Evolutionary conservation across 2,113 vertebrate genomes (phyloP).

Genomic region (Polypterus senegalus): DNA sequence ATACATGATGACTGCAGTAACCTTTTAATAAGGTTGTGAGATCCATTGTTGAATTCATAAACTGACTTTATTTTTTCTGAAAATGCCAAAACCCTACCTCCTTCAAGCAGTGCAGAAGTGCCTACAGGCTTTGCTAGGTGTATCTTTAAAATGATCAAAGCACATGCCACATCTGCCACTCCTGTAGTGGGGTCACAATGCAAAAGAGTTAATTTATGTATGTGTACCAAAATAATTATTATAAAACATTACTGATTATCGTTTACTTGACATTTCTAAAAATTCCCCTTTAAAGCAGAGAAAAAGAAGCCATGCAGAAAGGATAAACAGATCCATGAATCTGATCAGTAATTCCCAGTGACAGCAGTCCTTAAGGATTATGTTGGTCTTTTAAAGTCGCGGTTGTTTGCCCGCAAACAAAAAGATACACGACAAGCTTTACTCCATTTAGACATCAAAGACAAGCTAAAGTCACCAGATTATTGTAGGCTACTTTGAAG

Average conservation of each 20-base stretch:
- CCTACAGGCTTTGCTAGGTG: too few species aligned
- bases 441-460: slow-evolving; percentile 43
- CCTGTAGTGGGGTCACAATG: too few species aligned
- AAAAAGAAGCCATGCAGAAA: slow-evolving; percentile 5
- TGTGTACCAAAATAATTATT: too few species aligned
- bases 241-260: slow-evolving; percentile 17
- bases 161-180: too few species aligned
- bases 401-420: slow-evolving; percentile 33
- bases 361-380: slow-evolving; percentile 21
- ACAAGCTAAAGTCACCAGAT: slow-evolving; percentile 35
- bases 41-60: too few species aligned
- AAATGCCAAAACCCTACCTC: too few species aligned
- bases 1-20: too few species aligned
- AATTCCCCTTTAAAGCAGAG: slow-evolving; percentile 15
- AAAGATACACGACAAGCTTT: slow-evolving; percentile 28
- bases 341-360: slow-evolving; percentile 12
- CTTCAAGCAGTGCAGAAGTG: too few species aligned
- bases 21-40: too few species aligned
- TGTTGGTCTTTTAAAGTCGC: slow-evolving; percentile 22
- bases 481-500: slow-evolving; percentile 35
- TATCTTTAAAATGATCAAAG: too few species aligned
- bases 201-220: too few species aligned
- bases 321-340: background rate
- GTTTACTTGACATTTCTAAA: slow-evolving; percentile 21
- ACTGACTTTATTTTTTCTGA: too few species aligned